These are phyloP conservation scores for Galbula dea DNA, from an alignment of 2,113 vertebrate species.

Conservation along the genomic window DNA sequence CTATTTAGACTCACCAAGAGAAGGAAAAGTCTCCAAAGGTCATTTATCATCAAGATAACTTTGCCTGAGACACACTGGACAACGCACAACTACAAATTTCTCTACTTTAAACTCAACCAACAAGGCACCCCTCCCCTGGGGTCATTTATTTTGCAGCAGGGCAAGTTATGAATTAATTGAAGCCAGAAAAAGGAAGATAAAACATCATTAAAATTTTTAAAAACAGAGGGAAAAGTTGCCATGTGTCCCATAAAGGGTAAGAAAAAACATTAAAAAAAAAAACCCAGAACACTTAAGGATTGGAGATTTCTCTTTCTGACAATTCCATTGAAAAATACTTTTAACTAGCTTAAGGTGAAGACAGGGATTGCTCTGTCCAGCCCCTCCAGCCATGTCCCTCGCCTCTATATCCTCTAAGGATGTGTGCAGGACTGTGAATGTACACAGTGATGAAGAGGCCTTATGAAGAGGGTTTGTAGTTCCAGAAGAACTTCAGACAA, in stretches of 20 bases:
- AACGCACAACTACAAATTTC: background rate
- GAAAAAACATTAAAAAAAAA: constrained; percentile 4
- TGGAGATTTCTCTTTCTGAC: background rate
- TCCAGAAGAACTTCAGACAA: background rate
- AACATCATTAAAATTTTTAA: background rate
- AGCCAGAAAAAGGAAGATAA: constrained; percentile 26
- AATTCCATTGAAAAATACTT: background rate
- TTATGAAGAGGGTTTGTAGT: background rate
- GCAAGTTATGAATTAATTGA: constrained; percentile 31
- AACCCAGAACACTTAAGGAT: background rate
- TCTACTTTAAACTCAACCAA: constrained; percentile 33
- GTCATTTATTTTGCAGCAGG: constrained; percentile 15
- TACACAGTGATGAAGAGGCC: background rate
- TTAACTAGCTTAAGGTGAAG: background rate
- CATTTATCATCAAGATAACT: background rate
- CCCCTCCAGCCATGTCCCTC: background rate
- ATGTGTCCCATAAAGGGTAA: background rate
- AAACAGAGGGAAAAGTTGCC: constrained; percentile 14
- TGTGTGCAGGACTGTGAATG: background rate
- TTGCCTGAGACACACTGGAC: background rate
- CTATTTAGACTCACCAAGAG: constrained; percentile 23
- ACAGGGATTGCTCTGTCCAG: background rate
- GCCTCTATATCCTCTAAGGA: background rate
- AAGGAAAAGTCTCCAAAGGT: constrained; percentile 19
- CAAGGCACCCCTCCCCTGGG: background rate